Conservation (phyloP, 2,797 vertebrate species). For the Macropodus opercularis region DNA sequence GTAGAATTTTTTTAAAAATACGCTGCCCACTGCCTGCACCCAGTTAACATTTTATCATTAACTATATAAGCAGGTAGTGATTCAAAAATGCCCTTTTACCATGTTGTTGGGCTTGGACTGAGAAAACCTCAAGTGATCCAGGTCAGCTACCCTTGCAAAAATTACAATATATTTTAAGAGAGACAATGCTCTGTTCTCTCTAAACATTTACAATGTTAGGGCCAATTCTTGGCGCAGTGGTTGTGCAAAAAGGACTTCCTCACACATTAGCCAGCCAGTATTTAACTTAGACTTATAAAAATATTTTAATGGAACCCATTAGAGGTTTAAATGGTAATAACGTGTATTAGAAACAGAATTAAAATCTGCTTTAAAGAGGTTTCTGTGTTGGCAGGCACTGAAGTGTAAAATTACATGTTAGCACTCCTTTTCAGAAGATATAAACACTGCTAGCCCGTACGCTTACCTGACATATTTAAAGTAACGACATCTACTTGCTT, state of each 20-base stretch:
- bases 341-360: conserved; percentile 9
- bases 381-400: conserved; percentile 5
- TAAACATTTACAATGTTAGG: conserved; percentile 14
- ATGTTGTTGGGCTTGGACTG: conserved; percentile 25
- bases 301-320: conserved; percentile 9
- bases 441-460: background rate
- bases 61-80: background rate
- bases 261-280: conserved; percentile 12
- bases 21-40: conserved; percentile 5
- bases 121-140: conserved; percentile 5
- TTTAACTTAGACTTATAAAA: conserved; percentile 15
- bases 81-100: conserved; percentile 17
- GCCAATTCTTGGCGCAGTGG: conserved; percentile 6
- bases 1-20: conserved; percentile 38
- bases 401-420: conserved; percentile 6
- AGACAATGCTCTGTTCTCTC: conserved; percentile 27
- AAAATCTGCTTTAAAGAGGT: conserved; percentile 2
- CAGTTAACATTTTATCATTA: conserved; percentile 7
- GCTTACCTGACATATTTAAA: conserved; percentile 5
- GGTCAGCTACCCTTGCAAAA: conserved; percentile 45
- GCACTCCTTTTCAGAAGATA: background rate
- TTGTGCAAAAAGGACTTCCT: conserved; percentile 7
- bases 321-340: conserved; percentile 10
- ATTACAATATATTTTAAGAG: conserved; percentile 56
- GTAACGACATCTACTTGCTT: conserved; percentile 1